Conservation (phyloP, 2,888 invertebrate genomes). For the Phania funesta region DNA sequence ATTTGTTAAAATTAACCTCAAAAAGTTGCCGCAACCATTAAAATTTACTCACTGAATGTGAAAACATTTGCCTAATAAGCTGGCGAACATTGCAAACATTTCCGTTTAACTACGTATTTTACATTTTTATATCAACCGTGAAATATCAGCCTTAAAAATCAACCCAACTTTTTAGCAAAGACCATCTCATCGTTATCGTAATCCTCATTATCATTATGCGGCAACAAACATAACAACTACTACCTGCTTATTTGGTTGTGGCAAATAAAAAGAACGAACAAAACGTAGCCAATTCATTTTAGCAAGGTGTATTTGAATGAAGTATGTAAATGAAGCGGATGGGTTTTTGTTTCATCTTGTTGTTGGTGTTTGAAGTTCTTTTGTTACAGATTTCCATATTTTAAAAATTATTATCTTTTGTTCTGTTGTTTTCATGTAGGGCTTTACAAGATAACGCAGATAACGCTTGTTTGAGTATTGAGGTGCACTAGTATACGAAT, state of each 20-base stretch:
- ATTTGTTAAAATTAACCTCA: conserved; percentile 27
- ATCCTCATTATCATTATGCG: conserved; percentile 23
- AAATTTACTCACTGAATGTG: background rate
- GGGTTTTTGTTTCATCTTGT: conserved; percentile 19
- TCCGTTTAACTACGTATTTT: conserved; percentile 20
- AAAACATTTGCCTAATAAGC: conserved; percentile 43
- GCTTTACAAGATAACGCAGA: conserved; percentile 6
- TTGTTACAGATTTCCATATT: conserved; percentile 31
- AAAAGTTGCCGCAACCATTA: background rate
- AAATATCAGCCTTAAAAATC: conserved; percentile 18
- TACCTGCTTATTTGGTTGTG: background rate
- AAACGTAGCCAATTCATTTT: background rate
- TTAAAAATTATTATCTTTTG: conserved; percentile 12
- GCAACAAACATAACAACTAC: background rate
- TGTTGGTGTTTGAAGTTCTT: conserved; percentile 26
- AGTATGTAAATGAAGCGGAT: background rate
- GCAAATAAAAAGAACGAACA: conserved; percentile 2
- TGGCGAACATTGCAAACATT: background rate
- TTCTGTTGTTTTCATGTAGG: background rate
- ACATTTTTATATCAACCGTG: conserved; percentile 26
- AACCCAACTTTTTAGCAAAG: conserved; percentile 11
- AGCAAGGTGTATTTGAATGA: conserved; percentile 2
- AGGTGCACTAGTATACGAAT: too few relatives aligned
- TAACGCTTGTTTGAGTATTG: conserved; percentile 2
- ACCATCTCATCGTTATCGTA: conserved; percentile 5